Evolutionary conservation across 2,113 vertebrate species (phyloP).

Genomic region (Murina feae): DNA sequence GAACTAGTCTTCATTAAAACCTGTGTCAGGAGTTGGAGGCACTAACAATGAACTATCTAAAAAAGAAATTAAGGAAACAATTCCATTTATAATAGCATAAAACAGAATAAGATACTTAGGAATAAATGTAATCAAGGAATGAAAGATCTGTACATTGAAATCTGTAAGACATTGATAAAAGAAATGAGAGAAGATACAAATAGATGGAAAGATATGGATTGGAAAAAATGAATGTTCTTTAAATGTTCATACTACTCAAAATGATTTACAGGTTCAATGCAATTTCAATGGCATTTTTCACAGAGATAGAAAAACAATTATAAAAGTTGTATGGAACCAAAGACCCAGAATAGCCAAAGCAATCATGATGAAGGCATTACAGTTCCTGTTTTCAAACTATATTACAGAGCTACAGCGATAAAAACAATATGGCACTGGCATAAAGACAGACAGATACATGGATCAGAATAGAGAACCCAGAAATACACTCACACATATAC

Average conservation of each 20-base stretch:
- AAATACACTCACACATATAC: neutral
- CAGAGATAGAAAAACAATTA: neutral
- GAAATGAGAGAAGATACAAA: neutral
- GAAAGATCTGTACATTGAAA: neutral
- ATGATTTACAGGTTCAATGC: neutral
- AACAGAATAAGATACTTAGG: neutral
- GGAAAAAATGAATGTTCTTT: neutral
- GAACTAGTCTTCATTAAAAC: slow-evolving; percentile 31
- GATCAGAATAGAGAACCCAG: neutral
- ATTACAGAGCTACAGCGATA: neutral
- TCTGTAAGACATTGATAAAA: neutral
- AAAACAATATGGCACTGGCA: neutral
- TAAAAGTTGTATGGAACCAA: neutral
- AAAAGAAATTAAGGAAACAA: neutral
- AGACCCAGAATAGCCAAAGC: neutral
- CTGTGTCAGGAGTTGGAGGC: neutral
- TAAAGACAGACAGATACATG: neutral
- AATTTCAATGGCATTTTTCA: neutral
- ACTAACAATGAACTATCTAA: neutral
- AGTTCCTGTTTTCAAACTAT: neutral
- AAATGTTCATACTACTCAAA: neutral
- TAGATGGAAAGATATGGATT: neutral
- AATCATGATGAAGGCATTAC: neutral
- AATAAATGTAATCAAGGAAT: neutral
- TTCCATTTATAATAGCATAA: neutral